These are phyloP conservation scores for Alentia gelatinosa DNA, from an alignment of 2,888 invertebrate species.

Conservation along the genomic window DNA sequence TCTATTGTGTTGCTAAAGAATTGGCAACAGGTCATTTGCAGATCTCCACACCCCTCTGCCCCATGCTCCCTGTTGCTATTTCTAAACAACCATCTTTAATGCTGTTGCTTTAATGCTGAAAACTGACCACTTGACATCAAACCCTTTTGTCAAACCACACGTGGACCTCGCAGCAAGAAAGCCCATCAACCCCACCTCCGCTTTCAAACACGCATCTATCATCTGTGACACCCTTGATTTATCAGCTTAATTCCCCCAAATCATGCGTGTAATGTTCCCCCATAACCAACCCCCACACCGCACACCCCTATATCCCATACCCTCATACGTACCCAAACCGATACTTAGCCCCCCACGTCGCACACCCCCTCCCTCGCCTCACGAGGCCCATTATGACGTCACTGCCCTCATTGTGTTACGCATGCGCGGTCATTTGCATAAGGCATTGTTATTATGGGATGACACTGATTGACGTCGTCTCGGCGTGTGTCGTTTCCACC, in stretches of 20 bases:
- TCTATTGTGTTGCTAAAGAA: no score
- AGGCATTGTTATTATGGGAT: constrained; percentile 7
- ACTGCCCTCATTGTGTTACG: neutral
- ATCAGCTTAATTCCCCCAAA: neutral
- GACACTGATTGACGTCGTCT: neutral
- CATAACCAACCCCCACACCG: neutral
- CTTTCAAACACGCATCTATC: neutral
- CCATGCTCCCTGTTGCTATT: no score
- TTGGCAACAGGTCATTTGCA: no score
- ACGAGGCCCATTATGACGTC: neutral
- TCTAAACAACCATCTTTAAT: no score
- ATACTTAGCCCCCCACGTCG: neutral
- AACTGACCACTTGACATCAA: neutral
- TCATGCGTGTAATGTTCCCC: neutral
- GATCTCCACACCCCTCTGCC: no score
- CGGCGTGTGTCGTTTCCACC: neutral
- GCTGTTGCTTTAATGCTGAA: neutral
- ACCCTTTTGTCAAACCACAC: neutral
- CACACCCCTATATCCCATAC: neutral
- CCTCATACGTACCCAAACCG: neutral
- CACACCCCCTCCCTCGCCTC: neutral
- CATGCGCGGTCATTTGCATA: constrained; percentile 17
- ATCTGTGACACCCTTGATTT: neutral
- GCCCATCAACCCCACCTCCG: neutral
- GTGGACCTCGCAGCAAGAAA: neutral